Percentiles rank a stretch among this genome's conserved stretches.
Conservation (phyloP, 2,797 vertebrate genomes). For the Girardinus metallicus region DNA sequence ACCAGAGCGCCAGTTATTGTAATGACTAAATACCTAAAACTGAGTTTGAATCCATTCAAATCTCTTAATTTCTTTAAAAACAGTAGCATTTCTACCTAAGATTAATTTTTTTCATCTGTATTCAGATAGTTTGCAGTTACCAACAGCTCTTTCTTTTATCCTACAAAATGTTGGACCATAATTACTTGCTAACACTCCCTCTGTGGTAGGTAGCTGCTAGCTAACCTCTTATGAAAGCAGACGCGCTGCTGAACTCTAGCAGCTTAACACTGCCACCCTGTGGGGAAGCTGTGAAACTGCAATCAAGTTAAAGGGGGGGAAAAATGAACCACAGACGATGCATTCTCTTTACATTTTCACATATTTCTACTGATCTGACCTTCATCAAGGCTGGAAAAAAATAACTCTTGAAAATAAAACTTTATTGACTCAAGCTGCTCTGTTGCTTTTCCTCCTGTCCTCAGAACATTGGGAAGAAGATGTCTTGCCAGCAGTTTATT, state of each 20-base stretch:
- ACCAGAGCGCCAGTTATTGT: not conserved
- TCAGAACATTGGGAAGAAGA: slow-evolving; percentile 98
- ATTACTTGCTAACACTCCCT: slow-evolving; percentile 25
- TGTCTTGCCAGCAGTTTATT: slow-evolving; percentile 96
- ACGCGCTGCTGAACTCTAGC: not conserved
- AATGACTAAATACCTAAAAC: not conserved
- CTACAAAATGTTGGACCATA: slow-evolving; percentile 7
- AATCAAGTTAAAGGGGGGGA: not conserved
- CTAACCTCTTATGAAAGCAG: slow-evolving; percentile 2
- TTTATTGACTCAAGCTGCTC: not conserved
- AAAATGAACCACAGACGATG: not conserved
- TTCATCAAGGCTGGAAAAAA: not conserved
- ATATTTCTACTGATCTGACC: not conserved
- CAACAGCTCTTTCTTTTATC: not conserved
- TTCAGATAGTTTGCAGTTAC: slow-evolving; percentile 9
- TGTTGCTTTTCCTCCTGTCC: slow-evolving; percentile 43
- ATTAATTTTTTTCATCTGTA: slow-evolving; percentile 20
- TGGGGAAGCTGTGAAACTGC: slow-evolving; percentile 36
- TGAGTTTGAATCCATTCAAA: not conserved
- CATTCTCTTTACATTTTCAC: not conserved
- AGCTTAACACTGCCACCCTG: slow-evolving; percentile 50
- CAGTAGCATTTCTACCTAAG: not conserved
- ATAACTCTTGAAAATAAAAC: not conserved
- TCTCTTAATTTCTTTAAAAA: not conserved
- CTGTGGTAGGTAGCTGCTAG: slow-evolving; percentile 8